Conservation (phyloP, 2,797 vertebrate genomes). For the Sebastes aleutianus region DNA sequence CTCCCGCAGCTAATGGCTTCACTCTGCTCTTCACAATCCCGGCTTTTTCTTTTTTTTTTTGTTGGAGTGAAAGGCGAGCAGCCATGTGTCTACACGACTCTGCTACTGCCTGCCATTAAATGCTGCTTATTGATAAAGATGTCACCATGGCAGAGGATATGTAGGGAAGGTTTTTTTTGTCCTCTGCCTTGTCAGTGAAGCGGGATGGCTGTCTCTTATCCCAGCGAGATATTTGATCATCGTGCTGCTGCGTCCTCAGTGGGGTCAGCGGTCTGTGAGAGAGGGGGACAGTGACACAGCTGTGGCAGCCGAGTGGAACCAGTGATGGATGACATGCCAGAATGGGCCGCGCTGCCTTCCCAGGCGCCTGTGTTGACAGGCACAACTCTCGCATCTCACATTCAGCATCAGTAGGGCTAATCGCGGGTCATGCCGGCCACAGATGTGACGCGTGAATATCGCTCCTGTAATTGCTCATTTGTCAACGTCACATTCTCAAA, state of each 20-base stretch:
- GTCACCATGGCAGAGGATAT: constrained; percentile 30
- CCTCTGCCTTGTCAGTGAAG: constrained; percentile 43
- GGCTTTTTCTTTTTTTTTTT: neutral
- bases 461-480: constrained; percentile 79
- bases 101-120: constrained; percentile 40
- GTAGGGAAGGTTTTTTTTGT: constrained; percentile 15
- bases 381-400: constrained; percentile 58
- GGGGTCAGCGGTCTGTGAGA: constrained; percentile 70
- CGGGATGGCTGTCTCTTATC: constrained; percentile 54
- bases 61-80: constrained; percentile 9
- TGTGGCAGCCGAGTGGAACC: constrained; percentile 73
- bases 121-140: constrained; percentile 59
- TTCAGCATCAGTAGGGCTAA: constrained; percentile 74
- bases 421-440: constrained; percentile 69
- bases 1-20: constrained; percentile 54
- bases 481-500: constrained; percentile 76
- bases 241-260: constrained; percentile 63
- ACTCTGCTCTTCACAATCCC: constrained; percentile 27
- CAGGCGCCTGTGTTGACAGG: constrained; percentile 70
- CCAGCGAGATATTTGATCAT: constrained; percentile 70
- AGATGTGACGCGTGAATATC: constrained; percentile 75
- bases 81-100: constrained; percentile 5
- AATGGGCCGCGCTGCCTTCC: constrained; percentile 59
- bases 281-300: constrained; percentile 74
- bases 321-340: constrained; percentile 82